Percentiles rank a stretch among this genome's conserved stretches.
phyloP scores from a whole-genome alignment of 2,888 invertebrate genomes.

The Drosophila paranaensis region DNA sequence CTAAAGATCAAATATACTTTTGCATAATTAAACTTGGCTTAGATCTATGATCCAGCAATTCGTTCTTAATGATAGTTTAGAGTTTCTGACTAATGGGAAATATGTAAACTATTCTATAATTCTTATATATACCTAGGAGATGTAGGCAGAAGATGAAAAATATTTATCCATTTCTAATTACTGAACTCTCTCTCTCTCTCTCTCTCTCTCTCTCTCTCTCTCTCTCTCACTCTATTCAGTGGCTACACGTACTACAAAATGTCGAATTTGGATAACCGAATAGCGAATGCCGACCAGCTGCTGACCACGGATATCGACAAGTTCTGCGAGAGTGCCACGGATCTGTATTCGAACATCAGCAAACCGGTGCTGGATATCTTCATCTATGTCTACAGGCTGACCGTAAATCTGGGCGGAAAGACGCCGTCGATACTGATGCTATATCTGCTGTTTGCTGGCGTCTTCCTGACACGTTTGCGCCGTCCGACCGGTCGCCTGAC shows the following conservation, averaged over 20 bases:
- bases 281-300: constrained; percentile 97
- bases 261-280: constrained; percentile 96
- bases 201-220: too few species aligned
- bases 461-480: constrained; percentile 93
- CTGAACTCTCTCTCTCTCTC: too few species aligned
- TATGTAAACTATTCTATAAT: neutral
- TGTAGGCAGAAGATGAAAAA: neutral
- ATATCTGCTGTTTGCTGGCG: constrained; percentile 94
- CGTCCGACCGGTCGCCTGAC: constrained; percentile 95
- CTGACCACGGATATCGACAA: constrained; percentile 98
- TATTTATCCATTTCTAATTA: too few species aligned
- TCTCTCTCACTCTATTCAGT: constrained; percentile 84
- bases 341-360: constrained; percentile 97
- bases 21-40: constrained; percentile 2
- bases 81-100: neutral
- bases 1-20: constrained; percentile 8
- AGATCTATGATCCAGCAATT: constrained; percentile 2
- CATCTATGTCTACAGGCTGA: constrained; percentile 96
- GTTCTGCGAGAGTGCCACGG: constrained; percentile 97
- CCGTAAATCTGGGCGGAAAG: constrained; percentile 93
- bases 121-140: neutral
- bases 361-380: constrained; percentile 98
- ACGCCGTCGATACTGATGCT: constrained; percentile 95
- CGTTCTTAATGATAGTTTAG: neutral
- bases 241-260: constrained; percentile 99